Evolutionary conservation across 2,888 invertebrate species (phyloP), one percentile per base, ranked within the genome.

Genomic region (Hipparchia semele): DNA sequence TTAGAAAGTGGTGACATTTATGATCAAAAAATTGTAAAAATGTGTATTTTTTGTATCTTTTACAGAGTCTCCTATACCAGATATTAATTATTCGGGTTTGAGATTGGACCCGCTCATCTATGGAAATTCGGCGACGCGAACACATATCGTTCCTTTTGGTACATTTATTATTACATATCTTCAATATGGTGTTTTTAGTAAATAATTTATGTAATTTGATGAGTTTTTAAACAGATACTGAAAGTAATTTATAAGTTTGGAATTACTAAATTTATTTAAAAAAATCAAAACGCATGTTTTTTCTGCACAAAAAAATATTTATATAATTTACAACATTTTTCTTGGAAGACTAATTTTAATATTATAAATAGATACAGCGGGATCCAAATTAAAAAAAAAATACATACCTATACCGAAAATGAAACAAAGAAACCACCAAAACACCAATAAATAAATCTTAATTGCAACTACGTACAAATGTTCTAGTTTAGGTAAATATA

Each of bases 71-170:
- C 94, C 94, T 84, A 94, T 94, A 80, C 96, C 96, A 88, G 96
- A 96, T 93, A 96, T 96, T 96, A 96, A 96, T 83, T 96, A 95
- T 84, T 94, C 95, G 0, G 96, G 96, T 5, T 87, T 96, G 8
- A 90, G 94, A 12, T 94, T 93, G 82, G 94, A 95, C 75, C 94
- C 94, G 6, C 76, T 80, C 2, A 78, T 87, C 4, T 89, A 89
- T 79, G 87, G 89, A 6, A 77, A 62, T 65, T 54, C 61, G 7
- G 72, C 77, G 9, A 72, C 77, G 33, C 69, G 71, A 61, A 56
- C 61, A 68, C 73, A 70, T 60, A 70, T 76, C 73, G 39, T 69
- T 12, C 61, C 58, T 6, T 45, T 60, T 58, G 54, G 73, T 49
- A 62, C 60, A 49, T 49, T 73, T 60, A 62, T 73, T 51, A 10